Base-by-base conservation (phyloP, 2,888 invertebrate genomes). In the Acleris literana region DNA sequence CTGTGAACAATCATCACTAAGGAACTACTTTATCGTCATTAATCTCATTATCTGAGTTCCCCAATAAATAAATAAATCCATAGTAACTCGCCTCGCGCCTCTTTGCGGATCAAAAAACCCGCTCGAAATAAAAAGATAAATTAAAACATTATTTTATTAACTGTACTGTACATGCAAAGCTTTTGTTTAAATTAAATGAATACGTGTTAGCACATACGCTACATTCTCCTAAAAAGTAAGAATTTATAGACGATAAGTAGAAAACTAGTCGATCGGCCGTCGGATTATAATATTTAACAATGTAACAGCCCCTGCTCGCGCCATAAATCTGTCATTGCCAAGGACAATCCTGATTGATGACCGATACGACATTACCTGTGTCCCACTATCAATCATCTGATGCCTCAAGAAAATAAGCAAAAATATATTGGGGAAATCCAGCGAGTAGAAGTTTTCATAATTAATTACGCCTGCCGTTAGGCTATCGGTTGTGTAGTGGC, bases 261-360 rank as follows among this genome's bases (percentile, higher is more conserved):
- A 1, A 46, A 18, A 20, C 55, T 61, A 52, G 49, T 64, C 58
- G 44, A 63, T 57, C 63, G 67, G 66, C 57, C 17, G 22, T 64
- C 59, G 25, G 33, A 68, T 70, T 70, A 68, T 59, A 69, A 70
- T 64, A 65, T 72, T 68, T 64, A 62, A 64, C 70, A 77, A 74
- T 76, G 76, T 79, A 77, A 76, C 71, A 69, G 69, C 75, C 71
- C 76, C 77, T 74, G 77, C 72, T 77, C 70, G 68, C 74, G 74
- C 79, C 80, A 83, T 85, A 82, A 84, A 80, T 79, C 80, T 81
- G 81, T 75, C 83, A 82, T 75, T 77, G 81, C 76, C 83, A 85
- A 84, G 85, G 85, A 75, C 83, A 75, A 68, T 69, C 68, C 75
- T 85, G 85, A 85, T 84, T 78, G 84, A 85, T 85, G 76, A 66